Evolutionary conservation across 2,888 invertebrate genomes (phyloP).

Genomic region (Zootermopsis nevadensis): DNA sequence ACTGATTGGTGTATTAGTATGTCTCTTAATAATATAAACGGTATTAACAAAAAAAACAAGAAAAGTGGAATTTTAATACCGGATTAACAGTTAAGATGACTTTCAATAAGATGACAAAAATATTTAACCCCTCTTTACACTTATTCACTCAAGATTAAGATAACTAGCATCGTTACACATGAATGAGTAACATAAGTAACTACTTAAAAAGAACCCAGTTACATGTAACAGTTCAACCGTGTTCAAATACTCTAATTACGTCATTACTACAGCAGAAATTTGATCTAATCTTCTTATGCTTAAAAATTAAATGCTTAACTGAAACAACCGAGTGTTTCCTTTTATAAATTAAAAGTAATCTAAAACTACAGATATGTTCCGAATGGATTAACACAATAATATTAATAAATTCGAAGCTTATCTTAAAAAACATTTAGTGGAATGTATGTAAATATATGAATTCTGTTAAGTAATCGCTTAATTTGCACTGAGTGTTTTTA

Average conservation of each 20-base stretch:
- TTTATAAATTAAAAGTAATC: too few relatives aligned
- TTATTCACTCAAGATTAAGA: background rate
- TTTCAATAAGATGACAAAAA: background rate
- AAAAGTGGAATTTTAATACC: background rate
- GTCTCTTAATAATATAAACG: background rate
- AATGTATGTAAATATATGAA: too few relatives aligned
- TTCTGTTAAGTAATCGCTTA: too few relatives aligned
- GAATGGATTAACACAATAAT: too few relatives aligned
- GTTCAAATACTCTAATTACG: background rate
- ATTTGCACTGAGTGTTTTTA: too few relatives aligned
- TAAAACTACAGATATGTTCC: too few relatives aligned
- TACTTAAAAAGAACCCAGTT: background rate
- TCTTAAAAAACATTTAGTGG: too few relatives aligned
- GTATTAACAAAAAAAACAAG: background rate
- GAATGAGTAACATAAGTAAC: background rate
- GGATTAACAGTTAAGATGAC: background rate
- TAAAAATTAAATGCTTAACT: too few relatives aligned
- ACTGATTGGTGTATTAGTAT: background rate
- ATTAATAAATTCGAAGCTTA: too few relatives aligned
- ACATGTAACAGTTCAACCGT: background rate
- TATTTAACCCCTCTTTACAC: background rate
- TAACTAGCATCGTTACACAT: background rate
- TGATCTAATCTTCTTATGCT: too few relatives aligned
- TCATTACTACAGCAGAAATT: background rate
- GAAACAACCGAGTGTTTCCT: too few relatives aligned